Conservation (phyloP, 2,797 vertebrate species). For the Oryzias dopingdopingensis region DNA sequence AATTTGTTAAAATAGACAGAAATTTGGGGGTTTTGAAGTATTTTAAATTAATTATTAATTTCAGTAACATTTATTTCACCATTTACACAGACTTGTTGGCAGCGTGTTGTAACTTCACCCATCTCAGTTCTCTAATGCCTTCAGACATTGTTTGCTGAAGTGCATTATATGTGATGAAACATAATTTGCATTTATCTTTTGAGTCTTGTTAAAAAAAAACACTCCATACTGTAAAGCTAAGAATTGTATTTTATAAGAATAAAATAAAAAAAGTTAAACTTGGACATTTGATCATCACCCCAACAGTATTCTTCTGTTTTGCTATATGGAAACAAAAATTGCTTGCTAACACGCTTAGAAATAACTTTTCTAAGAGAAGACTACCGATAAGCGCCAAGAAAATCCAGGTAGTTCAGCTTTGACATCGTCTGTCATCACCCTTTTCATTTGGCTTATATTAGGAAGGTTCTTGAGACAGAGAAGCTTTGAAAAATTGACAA, state of each 20-base stretch:
- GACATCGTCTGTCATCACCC: constrained; percentile 56
- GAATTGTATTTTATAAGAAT: background rate
- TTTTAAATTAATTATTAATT: no score
- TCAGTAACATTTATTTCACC: no score
- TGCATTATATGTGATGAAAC: constrained; percentile 14
- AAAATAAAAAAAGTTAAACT: background rate
- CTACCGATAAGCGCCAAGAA: constrained; percentile 27
- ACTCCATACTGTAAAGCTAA: background rate
- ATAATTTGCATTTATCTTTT: no score
- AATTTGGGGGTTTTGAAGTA: no score
- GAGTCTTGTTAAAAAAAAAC: no score
- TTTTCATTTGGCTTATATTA: constrained; percentile 78
- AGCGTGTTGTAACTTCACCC: constrained; percentile 30
- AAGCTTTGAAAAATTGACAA: constrained; percentile 80
- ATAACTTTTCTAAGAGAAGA: constrained; percentile 37
- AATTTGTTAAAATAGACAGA: no score
- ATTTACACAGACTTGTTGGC: background rate
- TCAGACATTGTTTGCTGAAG: constrained; percentile 23
- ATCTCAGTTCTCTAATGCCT: constrained; percentile 26
- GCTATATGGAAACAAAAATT: constrained; percentile 25
- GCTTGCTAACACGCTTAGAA: constrained; percentile 23
- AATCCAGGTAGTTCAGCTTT: constrained; percentile 45
- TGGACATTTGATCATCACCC: background rate
- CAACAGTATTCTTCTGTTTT: constrained; percentile 15
- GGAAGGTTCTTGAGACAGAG: constrained; percentile 77